A percentile compares a stretch with the other conserved stretches of the same genome.
These are phyloP conservation scores for Ameiurus melas DNA, from an alignment of 2,113 vertebrate species.

Conservation along the genomic window DNA sequence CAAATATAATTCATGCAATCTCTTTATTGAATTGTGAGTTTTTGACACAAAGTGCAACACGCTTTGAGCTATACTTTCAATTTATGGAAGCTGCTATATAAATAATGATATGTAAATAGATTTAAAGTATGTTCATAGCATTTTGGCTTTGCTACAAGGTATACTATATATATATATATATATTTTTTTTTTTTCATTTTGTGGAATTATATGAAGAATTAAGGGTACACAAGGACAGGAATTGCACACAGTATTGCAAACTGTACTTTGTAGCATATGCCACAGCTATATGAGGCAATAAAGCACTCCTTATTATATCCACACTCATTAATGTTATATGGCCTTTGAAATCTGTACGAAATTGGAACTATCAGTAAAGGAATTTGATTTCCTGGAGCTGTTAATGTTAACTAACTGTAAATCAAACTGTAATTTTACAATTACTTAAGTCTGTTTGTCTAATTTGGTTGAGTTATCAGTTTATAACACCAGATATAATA, in stretches of 20 bases:
- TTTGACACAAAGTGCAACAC: neutral
- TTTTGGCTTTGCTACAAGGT: neutral
- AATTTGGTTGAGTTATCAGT: neutral
- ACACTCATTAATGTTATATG: constrained; percentile 1
- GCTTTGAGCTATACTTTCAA: neutral
- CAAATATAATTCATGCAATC: neutral
- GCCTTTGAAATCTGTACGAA: constrained; percentile 20
- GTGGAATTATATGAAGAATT: neutral
- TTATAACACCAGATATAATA: neutral
- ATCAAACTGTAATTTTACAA: neutral
- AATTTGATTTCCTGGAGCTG: constrained; percentile 11
- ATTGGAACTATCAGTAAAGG: neutral
- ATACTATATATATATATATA: too few relatives aligned
- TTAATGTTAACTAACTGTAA: neutral
- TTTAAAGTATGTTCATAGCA: neutral
- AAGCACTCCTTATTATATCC: neutral
- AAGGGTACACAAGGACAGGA: neutral
- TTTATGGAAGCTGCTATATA: neutral
- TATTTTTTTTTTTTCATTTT: too few relatives aligned
- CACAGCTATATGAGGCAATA: constrained; percentile 11
- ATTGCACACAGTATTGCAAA: neutral
- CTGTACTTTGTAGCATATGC: constrained; percentile 31
- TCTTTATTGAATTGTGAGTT: neutral
- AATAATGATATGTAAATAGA: neutral
- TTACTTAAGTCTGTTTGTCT: too few relatives aligned